Evolutionary conservation across 2,797 vertebrate species (phyloP).

Genomic region (Lacerta agilis): DNA sequence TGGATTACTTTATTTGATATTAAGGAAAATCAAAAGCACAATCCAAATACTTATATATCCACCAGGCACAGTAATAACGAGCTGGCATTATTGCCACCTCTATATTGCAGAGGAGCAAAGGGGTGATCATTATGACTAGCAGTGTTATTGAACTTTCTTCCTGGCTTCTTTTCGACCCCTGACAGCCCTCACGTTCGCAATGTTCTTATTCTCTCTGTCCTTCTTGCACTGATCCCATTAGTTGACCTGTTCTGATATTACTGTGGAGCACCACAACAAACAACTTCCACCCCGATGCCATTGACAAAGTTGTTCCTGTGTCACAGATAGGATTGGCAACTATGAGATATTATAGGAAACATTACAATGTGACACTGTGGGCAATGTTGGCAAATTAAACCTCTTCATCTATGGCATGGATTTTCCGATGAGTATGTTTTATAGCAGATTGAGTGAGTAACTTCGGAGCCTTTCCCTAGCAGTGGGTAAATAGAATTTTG

Average conservation of each 20-base stretch:
- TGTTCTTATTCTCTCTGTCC: background rate
- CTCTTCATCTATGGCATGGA: background rate
- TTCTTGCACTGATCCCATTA: background rate
- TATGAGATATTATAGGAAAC: background rate
- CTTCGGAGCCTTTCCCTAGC: background rate
- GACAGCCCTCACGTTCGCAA: too few relatives aligned
- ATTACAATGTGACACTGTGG: background rate
- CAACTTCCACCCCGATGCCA: background rate
- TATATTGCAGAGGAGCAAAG: too few relatives aligned
- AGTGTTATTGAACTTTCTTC: too few relatives aligned
- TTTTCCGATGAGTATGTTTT: background rate
- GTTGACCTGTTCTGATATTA: background rate
- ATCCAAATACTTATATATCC: too few relatives aligned
- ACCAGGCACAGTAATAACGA: too few relatives aligned
- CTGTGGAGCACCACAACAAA: background rate
- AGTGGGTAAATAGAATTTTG: background rate
- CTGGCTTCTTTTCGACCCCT: too few relatives aligned
- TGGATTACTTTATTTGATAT: too few relatives aligned
- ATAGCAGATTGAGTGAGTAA: background rate
- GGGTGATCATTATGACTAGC: too few relatives aligned
- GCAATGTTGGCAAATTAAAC: background rate
- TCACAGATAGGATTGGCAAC: background rate
- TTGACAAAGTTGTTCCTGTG: background rate
- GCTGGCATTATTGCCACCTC: too few relatives aligned
- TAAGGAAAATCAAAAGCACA: too few relatives aligned